Evolutionary conservation across 53 echinoderm and acorn worm species (phyloP).

Genomic region (Astropecten irregularis): DNA sequence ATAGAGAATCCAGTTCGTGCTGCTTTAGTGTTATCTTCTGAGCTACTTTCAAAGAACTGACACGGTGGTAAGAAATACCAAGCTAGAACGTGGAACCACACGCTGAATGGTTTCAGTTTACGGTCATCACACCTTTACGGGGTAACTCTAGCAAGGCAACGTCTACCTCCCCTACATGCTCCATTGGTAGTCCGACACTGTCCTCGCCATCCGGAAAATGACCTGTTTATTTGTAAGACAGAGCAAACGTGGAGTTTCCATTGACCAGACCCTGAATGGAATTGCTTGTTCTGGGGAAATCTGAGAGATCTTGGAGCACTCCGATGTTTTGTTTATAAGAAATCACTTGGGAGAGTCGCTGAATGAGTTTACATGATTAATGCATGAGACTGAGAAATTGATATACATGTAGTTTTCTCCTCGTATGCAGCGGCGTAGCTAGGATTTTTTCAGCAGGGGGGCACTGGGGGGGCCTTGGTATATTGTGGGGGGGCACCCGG

Average conservation of each 20-base stretch:
- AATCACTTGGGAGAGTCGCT: no score
- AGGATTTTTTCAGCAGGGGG: no score
- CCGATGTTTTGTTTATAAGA: conserved; percentile 4
- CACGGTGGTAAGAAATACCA: background rate
- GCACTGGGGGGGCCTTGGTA: no score
- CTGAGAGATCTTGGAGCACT: background rate
- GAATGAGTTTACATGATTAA: no score
- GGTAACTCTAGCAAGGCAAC: background rate
- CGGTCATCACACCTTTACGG: background rate
- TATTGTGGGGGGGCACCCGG: no score
- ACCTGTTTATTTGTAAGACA: conserved; percentile 21
- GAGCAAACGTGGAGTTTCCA: background rate
- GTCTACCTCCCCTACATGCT: background rate
- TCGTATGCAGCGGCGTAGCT: no score
- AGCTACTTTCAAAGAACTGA: no score
- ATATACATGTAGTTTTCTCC: no score
- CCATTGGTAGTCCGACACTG: background rate
- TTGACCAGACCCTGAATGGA: background rate
- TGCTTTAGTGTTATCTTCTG: no score
- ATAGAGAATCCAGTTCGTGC: no score
- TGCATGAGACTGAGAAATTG: no score
- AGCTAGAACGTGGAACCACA: background rate
- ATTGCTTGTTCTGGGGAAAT: background rate
- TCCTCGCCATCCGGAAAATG: background rate
- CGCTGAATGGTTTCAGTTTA: background rate